These are phyloP conservation scores for Dipodomys ordii DNA, from an alignment of 2,113 vertebrate species.

Conservation along the genomic window DNA sequence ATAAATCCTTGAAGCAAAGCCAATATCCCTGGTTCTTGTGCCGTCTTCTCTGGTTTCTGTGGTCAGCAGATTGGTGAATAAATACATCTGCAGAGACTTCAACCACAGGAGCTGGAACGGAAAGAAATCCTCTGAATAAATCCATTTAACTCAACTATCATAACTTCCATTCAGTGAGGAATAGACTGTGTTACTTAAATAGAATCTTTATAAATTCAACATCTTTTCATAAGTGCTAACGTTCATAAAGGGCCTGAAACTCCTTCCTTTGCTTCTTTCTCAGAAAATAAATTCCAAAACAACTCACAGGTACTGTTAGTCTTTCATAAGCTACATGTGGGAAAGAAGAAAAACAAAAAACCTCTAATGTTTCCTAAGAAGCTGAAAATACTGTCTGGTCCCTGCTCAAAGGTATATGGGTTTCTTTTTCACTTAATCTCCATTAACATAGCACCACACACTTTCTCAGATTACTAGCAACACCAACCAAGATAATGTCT, in stretches of 20 bases:
- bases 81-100: background rate
- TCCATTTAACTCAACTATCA: conserved; percentile 1
- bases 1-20: background rate
- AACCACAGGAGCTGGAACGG: background rate
- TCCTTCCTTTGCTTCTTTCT: background rate
- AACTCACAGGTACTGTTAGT: background rate
- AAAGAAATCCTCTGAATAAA: conserved; percentile 27
- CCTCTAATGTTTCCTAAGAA: background rate
- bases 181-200: conserved; percentile 48
- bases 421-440: background rate
- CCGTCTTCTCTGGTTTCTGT: background rate
- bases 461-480: background rate
- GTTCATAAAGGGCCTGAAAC: background rate
- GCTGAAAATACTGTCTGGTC: background rate
- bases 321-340: background rate
- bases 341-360: background rate
- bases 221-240: conserved; percentile 19
- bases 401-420: background rate
- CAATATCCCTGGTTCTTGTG: background rate
- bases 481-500: background rate
- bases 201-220: conserved; percentile 48
- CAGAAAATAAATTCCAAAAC: background rate
- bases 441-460: background rate
- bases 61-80: background rate
- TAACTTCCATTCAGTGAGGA: conserved; percentile 19